These are phyloP conservation scores for Hofmannophila pseudospretella DNA, from an alignment of 2,888 invertebrate genomes.

Conservation along the genomic window DNA sequence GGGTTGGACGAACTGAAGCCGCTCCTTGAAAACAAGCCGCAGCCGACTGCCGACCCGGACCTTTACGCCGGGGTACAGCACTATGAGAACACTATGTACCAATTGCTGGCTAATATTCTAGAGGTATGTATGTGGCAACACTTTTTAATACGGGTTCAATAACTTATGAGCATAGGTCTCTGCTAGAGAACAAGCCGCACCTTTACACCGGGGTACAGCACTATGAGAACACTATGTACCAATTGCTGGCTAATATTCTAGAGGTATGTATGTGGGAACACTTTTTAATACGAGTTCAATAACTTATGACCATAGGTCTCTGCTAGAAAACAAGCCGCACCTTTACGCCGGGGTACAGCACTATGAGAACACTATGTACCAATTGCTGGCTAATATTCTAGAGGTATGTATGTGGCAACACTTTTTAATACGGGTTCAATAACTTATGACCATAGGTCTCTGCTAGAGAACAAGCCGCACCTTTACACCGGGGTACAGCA, in stretches of 20 bases:
- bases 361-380: slow-evolving; percentile 38
- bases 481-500: slow-evolving; percentile 29
- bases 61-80: slow-evolving; percentile 29
- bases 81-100: slow-evolving; percentile 38
- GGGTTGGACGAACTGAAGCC: slow-evolving; percentile 33
- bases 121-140: slow-evolving; percentile 27
- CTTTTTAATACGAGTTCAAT: too few species aligned
- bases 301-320: slow-evolving; percentile 31
- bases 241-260: slow-evolving; percentile 38
- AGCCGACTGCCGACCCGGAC: slow-evolving; percentile 30
- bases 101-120: slow-evolving; percentile 38
- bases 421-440: too few species aligned
- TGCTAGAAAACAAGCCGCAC: slow-evolving; percentile 33
- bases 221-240: slow-evolving; percentile 38
- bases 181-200: slow-evolving; percentile 33
- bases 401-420: slow-evolving; percentile 27
- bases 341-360: slow-evolving; percentile 29
- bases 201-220: slow-evolving; percentile 29
- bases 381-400: slow-evolving; percentile 38
- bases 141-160: too few species aligned
- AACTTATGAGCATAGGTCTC: slow-evolving; percentile 31
- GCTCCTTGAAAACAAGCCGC: slow-evolving; percentile 31
- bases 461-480: slow-evolving; percentile 33
- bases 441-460: slow-evolving; percentile 31
- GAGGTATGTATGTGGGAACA: slow-evolving; percentile 26